Conservation (phyloP, 1,140 invertebrate genomes). For the Mercenaria mercenaria region DNA sequence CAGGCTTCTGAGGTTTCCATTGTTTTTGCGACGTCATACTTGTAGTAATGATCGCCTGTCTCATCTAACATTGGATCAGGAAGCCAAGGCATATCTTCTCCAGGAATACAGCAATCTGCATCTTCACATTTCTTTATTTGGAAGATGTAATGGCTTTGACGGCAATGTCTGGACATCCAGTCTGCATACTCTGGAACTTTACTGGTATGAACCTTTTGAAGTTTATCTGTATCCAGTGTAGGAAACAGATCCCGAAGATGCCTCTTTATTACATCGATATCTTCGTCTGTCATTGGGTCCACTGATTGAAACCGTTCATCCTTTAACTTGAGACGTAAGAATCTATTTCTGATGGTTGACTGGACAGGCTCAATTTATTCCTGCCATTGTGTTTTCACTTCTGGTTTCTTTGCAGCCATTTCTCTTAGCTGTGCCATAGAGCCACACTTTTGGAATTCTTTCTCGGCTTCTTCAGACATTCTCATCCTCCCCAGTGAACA, state of each 20-base stretch:
- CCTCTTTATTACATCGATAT: background rate
- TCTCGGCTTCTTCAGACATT: background rate
- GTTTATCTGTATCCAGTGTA: background rate
- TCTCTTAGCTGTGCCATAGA: background rate
- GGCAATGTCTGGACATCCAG: conserved; percentile 15
- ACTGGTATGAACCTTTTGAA: conserved; percentile 34
- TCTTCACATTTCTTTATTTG: conserved; percentile 50
- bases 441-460: background rate
- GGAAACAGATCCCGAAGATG: conserved; percentile 37
- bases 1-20: background rate
- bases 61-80: conserved; percentile 31
- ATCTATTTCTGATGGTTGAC: background rate
- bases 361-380: background rate
- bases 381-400: background rate
- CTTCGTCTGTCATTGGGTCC: background rate
- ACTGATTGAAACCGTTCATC: background rate
- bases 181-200: background rate
- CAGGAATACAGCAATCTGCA: background rate
- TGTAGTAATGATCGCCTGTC: background rate
- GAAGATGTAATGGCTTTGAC: conserved; percentile 30
- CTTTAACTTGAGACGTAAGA: conserved; percentile 16
- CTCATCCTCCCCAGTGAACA: background rate
- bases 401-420: background rate
- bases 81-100: background rate
- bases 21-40: background rate